A percentile compares a stretch with the other conserved stretches of the same genome.
Conservation (phyloP, 2,888 invertebrate species). For the Scrobipalpa costella region DNA sequence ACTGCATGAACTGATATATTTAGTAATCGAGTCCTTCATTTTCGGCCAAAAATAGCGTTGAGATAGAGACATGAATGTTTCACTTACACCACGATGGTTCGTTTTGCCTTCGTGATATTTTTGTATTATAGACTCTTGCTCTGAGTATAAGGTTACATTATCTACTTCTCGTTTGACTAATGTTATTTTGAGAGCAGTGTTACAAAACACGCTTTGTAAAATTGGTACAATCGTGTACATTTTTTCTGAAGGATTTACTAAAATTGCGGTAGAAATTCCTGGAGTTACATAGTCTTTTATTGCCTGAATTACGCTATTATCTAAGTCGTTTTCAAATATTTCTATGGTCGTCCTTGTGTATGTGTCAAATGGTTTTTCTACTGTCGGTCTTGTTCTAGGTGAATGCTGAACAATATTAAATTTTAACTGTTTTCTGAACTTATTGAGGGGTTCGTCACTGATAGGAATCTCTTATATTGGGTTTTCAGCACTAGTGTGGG, state of each 20-base stretch:
- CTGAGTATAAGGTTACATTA: background rate
- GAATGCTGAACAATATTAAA: background rate
- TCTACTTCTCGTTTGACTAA: slow-evolving; percentile 17
- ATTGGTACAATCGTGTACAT: slow-evolving; percentile 18
- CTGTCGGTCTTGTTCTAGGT: background rate
- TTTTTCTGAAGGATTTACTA: slow-evolving; percentile 7
- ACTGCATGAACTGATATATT: slow-evolving; percentile 5
- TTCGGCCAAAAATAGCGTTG: slow-evolving; percentile 24
- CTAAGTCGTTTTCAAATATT: slow-evolving; percentile 8
- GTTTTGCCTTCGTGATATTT: slow-evolving; percentile 28
- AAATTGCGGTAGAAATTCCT: background rate
- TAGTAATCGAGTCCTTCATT: slow-evolving; percentile 22
- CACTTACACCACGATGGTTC: slow-evolving; percentile 24
- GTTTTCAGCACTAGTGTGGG: background rate
- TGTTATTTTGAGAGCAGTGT: background rate
- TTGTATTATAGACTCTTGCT: slow-evolving; percentile 3
- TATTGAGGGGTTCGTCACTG: background rate
- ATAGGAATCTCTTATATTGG: slow-evolving; percentile 2
- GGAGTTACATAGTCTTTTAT: background rate
- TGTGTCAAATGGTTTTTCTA: background rate
- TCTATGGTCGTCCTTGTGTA: background rate
- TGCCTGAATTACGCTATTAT: background rate
- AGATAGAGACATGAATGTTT: slow-evolving; percentile 16
- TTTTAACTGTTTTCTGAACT: background rate
- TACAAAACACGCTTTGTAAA: background rate